Evolutionary conservation across 2,888 invertebrate species (phyloP).

Genomic region (Eutolmus rufibarbis): DNA sequence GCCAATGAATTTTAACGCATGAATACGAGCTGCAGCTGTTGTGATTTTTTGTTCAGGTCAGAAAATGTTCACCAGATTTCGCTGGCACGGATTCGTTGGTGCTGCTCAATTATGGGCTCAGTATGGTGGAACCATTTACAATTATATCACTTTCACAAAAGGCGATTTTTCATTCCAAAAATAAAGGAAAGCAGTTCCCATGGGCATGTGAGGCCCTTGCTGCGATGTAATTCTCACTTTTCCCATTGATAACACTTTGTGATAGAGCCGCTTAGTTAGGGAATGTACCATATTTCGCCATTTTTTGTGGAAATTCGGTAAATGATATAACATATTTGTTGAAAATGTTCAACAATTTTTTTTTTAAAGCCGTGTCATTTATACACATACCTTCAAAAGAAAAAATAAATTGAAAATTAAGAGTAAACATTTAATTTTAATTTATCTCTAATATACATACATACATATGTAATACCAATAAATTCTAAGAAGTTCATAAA

Average conservation of each 20-base stretch:
- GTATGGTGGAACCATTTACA: not conserved
- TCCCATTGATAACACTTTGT: not conserved
- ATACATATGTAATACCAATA: no score
- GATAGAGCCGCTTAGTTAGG: not conserved
- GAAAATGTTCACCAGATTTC: not conserved
- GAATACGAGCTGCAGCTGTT: not conserved
- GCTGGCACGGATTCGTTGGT: not conserved
- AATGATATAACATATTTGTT: not conserved
- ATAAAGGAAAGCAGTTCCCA: not conserved
- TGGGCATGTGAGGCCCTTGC: not conserved
- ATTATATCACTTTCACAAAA: not conserved
- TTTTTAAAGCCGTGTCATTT: not conserved
- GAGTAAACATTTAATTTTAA: no score
- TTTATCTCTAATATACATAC: no score
- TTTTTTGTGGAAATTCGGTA: not conserved
- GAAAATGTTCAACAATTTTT: not conserved
- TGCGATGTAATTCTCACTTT: not conserved
- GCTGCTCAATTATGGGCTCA: not conserved
- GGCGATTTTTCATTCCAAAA: not conserved
- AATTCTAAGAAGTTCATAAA: no score
- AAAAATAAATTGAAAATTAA: no score
- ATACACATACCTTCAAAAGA: not conserved
- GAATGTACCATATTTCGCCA: not conserved
- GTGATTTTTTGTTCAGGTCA: not conserved
- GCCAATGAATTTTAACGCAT: not conserved